Evolutionary conservation across 2,888 invertebrate species (phyloP), one percentile per base, ranked within the genome.

Genomic region (Zygogramma bicolorata): DNA sequence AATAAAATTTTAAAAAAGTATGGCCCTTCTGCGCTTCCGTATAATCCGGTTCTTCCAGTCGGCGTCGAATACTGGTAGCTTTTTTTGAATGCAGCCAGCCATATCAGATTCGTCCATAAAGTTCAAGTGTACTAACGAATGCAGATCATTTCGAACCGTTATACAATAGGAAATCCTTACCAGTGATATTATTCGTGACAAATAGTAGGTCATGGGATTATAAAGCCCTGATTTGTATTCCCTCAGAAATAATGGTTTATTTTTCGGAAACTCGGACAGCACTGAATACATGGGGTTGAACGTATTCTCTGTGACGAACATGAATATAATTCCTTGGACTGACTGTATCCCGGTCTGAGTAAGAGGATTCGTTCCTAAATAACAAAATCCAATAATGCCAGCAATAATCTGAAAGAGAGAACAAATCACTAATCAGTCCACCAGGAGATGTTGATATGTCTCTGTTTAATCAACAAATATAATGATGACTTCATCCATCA

Each of bases 221-320:
- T 97, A 97, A 77, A 97, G 88, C 8, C 95, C 96, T 15, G 95
- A 94, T 73, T 92, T 91, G 75, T 95, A 90, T 84, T 97, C 97
- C 71, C 97, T 88, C 42, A 93, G 88, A 81, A 97, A 92, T 57
- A 97, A 87, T 0, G 97, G 96, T 75, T 95, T 91, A 83, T 92
- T 91, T 79, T 92, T 91, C 0, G 96, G 96, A 83, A 97, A 95
- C 81, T 95, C 91, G 78, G 95, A 92, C 46, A 98, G 88, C 0
- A 96, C 94, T 0, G 95, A 93, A 86, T 97, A 97, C 93, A 97
- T 95, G 0, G 96, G 96, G 67, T 93, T 92, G 87, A 97, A 97
- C 0, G 96, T 95, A 83, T 96, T 95, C 88, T 97, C 97, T 0
- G 95, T 92, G 53, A 96, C 94, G 86, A 97, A 91, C 78, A 96